Evolutionary conservation across 2,888 invertebrate genomes (phyloP), one percentile per base, ranked within the genome.

Genomic region (Diarsia mendica): DNA sequence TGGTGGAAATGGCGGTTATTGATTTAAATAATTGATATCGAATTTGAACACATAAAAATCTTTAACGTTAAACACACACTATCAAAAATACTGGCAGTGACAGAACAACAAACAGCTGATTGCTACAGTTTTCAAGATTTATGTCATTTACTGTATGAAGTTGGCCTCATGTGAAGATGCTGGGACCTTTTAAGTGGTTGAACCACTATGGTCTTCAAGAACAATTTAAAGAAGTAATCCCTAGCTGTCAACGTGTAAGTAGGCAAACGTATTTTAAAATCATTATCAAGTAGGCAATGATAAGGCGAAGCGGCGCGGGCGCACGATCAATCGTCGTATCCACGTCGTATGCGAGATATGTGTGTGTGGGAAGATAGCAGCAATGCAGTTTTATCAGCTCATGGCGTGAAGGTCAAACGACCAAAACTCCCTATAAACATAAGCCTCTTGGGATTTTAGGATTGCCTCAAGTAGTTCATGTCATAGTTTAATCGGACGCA

Each of bases 251-350:
- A 80, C 86, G 79, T 79, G 85, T 93, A 92, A 93, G 93, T 92
- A 92, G 89, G 90, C 90, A 93, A 94, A 92, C 92, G 92, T 94
- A 94, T 94, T 95, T 94, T 93, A 94, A 93, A 94, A 94, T 94
- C 91, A 94, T 94, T 94, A 95, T 95, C 95, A 93, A 92, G 92
- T 91, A 92, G 89, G 89, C 87, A 84, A 80, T 87, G 96, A 95
- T 95, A 96, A 95, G 92, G 90, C 78, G 77, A 84, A 82, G 87
- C 86, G 88, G 86, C 86, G 85, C 85, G 83, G 85, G 90, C 90
- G 91, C 91, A 93, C 93, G 92, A 95, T 95, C 94, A 94, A 94
- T 95, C 93, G 94, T 91, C 83, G 90, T 92, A 90, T 89, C 87
- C 91, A 90, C 89, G 90, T 90, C 90, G 89, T 89, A 86, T 83